These are phyloP conservation scores for Tenualosa ilisha DNA, from an alignment of 2,797 vertebrate species.

Conservation along the genomic window DNA sequence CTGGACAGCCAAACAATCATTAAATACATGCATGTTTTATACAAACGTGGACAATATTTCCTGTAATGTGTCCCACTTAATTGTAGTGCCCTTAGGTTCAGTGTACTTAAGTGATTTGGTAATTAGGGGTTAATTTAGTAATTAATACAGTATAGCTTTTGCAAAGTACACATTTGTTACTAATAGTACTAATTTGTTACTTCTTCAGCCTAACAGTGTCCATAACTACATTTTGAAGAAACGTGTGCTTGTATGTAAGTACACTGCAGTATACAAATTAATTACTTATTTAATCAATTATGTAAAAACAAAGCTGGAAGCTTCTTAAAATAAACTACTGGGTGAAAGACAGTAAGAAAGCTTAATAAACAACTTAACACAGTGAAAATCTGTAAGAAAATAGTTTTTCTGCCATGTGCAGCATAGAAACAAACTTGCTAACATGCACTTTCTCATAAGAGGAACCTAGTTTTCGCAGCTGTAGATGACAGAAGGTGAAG, in stretches of 20 bases:
- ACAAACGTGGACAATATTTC: background rate
- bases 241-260: background rate
- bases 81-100: background rate
- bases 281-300: background rate
- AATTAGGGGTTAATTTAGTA: background rate
- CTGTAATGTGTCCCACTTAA: background rate
- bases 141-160: background rate
- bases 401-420: background rate
- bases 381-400: background rate
- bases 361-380: background rate
- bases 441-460: background rate
- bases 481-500: background rate
- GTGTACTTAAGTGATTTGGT: background rate
- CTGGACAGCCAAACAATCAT: background rate
- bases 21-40: background rate
- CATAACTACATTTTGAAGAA: background rate
- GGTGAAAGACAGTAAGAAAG: background rate
- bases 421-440: background rate
- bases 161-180: background rate
- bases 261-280: constrained; percentile 6
- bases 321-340: background rate
- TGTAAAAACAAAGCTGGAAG: background rate
- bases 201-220: background rate
- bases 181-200: background rate
- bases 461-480: background rate